Conservation (phyloP, 2,888 invertebrate genomes). For the Drosophila borealis region DNA sequence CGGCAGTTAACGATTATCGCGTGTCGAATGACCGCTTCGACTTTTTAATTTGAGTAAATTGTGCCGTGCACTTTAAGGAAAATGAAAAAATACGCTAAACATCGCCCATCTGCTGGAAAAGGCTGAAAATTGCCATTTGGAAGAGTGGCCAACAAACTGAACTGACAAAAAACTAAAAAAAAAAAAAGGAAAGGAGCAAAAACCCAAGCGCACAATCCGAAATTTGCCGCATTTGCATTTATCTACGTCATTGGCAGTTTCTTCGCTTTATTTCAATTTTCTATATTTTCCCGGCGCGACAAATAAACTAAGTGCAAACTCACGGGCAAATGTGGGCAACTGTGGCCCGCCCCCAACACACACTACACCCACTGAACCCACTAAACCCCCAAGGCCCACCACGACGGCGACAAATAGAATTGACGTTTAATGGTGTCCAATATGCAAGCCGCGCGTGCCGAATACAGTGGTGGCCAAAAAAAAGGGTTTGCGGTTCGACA, state of each 20-base stretch:
- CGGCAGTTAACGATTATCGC: slow-evolving; percentile 66
- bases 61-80: slow-evolving; percentile 48
- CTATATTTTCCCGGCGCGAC: slow-evolving; percentile 34
- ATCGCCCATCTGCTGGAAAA: slow-evolving; percentile 45
- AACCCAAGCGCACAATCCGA: slow-evolving; percentile 59
- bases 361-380: background rate
- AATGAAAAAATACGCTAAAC: slow-evolving; percentile 3
- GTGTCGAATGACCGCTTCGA: slow-evolving; percentile 67
- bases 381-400: background rate
- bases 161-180: slow-evolving; percentile 3
- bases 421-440: slow-evolving; percentile 73
- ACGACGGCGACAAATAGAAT: slow-evolving; percentile 68
- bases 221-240: slow-evolving; percentile 75
- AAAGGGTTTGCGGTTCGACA: background rate
- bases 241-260: slow-evolving; percentile 76
- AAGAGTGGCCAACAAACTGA: slow-evolving; percentile 33
- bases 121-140: slow-evolving; percentile 43
- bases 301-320: slow-evolving; percentile 79
- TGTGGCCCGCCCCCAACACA: slow-evolving; percentile 4
- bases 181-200: background rate
- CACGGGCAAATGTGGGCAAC: slow-evolving; percentile 40
- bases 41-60: slow-evolving; percentile 78
- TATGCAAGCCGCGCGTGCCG: slow-evolving; percentile 45
- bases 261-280: slow-evolving; percentile 78
- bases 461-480: slow-evolving; percentile 46